Evolutionary conservation across 1,140 invertebrate genomes (phyloP), one percentile per base, ranked within the genome.

Genomic region (Zaprionus davidi): DNA sequence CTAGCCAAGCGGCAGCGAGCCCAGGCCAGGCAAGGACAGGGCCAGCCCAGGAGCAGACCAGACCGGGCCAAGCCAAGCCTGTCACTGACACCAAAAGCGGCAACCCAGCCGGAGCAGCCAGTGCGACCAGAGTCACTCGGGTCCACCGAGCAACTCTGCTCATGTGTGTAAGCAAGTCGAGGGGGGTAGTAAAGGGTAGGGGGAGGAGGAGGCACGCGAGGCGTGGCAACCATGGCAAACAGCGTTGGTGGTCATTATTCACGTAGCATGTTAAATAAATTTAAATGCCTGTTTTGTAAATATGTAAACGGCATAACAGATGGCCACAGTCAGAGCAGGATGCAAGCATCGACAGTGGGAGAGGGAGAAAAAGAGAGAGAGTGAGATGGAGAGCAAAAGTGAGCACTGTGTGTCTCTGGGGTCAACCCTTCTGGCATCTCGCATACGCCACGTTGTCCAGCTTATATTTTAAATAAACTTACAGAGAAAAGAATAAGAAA

Each of bases 211-310:
- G 53, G 2, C 6, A n/a, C 2, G 70, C 70, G 63, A 66, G 72
- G 80, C 80, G 81, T 78, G 81, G 75, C 71, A 70, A 59, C 49
- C 60, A 56, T 34, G 34, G 74, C 65, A 78, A 77, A 76, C 75
- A 70, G 80, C 68, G 66, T 78, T 66, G 78, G 84, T 82, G 84
- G 83, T 87, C 83, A 87, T 87, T 88, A 87, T 88, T 87, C 83
- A 87, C 83, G 84, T 87, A 84, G 84, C 83, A 83, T 88, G 84
- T 87, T 87, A 84, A 87, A 87, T 87, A 87, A 87, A 87, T 90
- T 90, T 90, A 87, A 87, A 87, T 90, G 84, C 84, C 84, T 87
- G 84, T 88, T 87, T 87, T 88, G 84, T 88, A 90, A 87, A 87
- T 90, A 87, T 87, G 85, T 86, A 88, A 72, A 71, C 62, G 84